Base-by-base conservation (phyloP, 1,140 invertebrate genomes). In the Octopus sinensis region DNA sequence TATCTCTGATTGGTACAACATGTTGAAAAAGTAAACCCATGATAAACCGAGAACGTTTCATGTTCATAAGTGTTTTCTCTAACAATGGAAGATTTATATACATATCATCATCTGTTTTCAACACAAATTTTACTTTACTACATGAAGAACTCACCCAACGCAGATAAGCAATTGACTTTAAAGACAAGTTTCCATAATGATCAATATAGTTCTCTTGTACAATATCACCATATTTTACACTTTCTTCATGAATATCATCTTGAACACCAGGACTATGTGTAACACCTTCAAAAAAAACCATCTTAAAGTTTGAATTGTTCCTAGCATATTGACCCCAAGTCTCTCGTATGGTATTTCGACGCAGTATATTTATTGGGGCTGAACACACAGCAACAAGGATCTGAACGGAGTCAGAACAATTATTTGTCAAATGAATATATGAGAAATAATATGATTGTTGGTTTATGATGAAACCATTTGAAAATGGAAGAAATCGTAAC, bases 121-220 rank as follows among this genome's bases (percentile, higher is more conserved):
- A 82, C 53, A 92, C 82, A 82, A 87, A 91, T 83, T 79, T 82
- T 9, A 94, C 94, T 83, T 92, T 91, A 83, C 86, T 85, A 87
- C 90, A 93, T 90, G 94, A 92, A 88, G 94, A 93, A 7, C 92
- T 92, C 76, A 93, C 92, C 94, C 95, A 96, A 88, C 95, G 95
- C 54, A 96, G 92, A 5, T 93, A 93, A 93, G 95, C 95, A 4
- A 94, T 93, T 89, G 96, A 95, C 89, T 96, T 96, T 86, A 96
- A 95, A 1, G 95, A 96, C 90, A 96, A 92, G 90, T 96, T 96
- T 84, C 93, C 92, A 86, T 96, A 96, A 51, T 92, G 92, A 90
- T 96, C 95, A 13, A 92, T 82, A 89, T 96, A 96, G 84, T 93
- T 93, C 23, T 95, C 95, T 91, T 95, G 94, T 71, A 96, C 92